These are phyloP conservation scores for Eptesicus fuscus DNA, from an alignment of 2,113 vertebrate genomes.

Conservation along the genomic window DNA sequence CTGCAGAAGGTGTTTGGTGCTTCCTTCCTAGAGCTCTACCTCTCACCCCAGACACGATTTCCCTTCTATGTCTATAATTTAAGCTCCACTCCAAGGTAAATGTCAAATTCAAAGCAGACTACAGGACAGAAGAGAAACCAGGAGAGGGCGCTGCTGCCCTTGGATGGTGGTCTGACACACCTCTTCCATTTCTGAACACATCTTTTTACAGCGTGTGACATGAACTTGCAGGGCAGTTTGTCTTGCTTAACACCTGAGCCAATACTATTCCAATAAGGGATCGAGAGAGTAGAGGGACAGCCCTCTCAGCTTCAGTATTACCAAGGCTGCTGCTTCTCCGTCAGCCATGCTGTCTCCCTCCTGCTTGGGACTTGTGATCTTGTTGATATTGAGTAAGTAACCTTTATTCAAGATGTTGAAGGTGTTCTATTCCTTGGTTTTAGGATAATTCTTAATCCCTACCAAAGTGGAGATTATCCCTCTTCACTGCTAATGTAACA, in stretches of 20 bases:
- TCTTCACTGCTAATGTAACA: neutral
- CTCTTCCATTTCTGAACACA: neutral
- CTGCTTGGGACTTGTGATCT: neutral
- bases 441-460: neutral
- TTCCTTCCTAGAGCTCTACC: neutral
- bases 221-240: neutral
- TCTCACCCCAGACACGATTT: neutral
- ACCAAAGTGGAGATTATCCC: neutral
- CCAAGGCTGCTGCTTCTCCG: neutral
- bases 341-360: neutral
- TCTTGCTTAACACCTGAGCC: neutral
- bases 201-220: neutral
- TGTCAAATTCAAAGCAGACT: neutral
- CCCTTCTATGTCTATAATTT: neutral
- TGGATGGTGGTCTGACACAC: neutral
- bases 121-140: neutral
- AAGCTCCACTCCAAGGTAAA: neutral
- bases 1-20: neutral
- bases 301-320: neutral
- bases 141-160: neutral
- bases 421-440: neutral
- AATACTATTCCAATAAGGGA: neutral
- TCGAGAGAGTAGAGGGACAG: neutral
- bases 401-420: neutral
- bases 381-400: constrained; percentile 31